Conservation (phyloP, 1,140 invertebrate genomes). For the Meloidogyne chitwoodi region DNA sequence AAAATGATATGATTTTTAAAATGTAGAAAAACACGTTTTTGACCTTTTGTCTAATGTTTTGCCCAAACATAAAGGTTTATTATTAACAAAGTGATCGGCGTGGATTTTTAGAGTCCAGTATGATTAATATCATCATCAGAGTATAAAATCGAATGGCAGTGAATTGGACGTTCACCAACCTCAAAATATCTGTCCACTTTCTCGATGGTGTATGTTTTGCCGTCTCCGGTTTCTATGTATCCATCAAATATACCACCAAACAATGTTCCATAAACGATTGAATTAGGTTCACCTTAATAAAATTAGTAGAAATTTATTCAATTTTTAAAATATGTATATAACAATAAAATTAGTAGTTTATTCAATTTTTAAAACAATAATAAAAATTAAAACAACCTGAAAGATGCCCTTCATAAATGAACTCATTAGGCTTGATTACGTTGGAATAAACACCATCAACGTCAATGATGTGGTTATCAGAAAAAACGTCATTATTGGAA, state of each 20-base stretch:
- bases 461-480: conserved; percentile 48
- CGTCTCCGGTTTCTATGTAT: conserved; percentile 74
- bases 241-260: conserved; percentile 90
- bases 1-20: too few relatives aligned
- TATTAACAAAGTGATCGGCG: too few relatives aligned
- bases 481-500: not conserved
- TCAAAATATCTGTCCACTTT: conserved; percentile 71
- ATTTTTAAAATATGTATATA: too few relatives aligned
- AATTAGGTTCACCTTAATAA: conserved; percentile 73
- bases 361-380: too few relatives aligned
- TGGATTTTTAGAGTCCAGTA: too few relatives aligned
- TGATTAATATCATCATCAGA: conserved; percentile 82
- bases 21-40: too few relatives aligned
- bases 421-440: conserved; percentile 43
- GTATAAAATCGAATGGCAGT: conserved; percentile 90
- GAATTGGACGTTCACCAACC: conserved; percentile 57
- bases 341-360: too few relatives aligned
- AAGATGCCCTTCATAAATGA: conserved; percentile 55
- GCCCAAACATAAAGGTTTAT: too few relatives aligned
- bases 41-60: too few relatives aligned
- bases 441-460: conserved; percentile 46
- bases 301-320: not conserved
- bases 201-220: conserved; percentile 83
- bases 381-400: too few relatives aligned
- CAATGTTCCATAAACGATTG: conserved; percentile 83